Evolutionary conservation across 2,113 vertebrate genomes (phyloP).

Genomic region (Gnathochromis pfefferi): DNA sequence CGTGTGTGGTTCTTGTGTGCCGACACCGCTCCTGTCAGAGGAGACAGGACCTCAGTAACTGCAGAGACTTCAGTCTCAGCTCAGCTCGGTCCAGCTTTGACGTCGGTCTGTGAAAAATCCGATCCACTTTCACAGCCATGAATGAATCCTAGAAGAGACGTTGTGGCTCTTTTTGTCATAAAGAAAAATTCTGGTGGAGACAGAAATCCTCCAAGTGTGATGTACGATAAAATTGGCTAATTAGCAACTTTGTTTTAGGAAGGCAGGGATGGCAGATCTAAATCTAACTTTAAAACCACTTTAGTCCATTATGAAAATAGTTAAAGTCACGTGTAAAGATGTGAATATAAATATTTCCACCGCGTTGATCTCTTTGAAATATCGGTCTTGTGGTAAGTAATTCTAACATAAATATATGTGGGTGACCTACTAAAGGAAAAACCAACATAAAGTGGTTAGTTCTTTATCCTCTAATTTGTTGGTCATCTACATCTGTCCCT

Average conservation of each 20-base stretch:
- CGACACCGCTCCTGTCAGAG: constrained; percentile 4
- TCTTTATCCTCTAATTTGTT: not conserved
- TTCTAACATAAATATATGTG: not conserved
- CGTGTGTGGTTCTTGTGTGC: not conserved
- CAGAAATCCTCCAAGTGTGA: not conserved
- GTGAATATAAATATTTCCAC: not conserved
- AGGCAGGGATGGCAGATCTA: not conserved
- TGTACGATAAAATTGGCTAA: not conserved
- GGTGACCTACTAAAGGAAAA: not conserved
- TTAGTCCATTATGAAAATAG: not conserved
- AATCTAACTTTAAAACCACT: not conserved
- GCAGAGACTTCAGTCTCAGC: not conserved
- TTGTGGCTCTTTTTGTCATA: not conserved
- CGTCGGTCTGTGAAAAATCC: not conserved
- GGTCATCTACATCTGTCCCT: not conserved
- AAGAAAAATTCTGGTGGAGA: not conserved
- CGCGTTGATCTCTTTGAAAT: not conserved
- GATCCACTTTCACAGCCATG: not conserved
- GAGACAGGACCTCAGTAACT: constrained; percentile 4
- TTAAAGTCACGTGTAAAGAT: not conserved
- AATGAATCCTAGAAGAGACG: not conserved
- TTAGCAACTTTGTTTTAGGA: not conserved
- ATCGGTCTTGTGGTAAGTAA: not conserved
- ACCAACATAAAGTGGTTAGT: not conserved
- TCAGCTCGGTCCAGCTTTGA: not conserved